A percentile compares a stretch with the other conserved stretches of the same genome.
Conservation (phyloP, 1,140 invertebrate species). For the Bradynema listronoti region DNA sequence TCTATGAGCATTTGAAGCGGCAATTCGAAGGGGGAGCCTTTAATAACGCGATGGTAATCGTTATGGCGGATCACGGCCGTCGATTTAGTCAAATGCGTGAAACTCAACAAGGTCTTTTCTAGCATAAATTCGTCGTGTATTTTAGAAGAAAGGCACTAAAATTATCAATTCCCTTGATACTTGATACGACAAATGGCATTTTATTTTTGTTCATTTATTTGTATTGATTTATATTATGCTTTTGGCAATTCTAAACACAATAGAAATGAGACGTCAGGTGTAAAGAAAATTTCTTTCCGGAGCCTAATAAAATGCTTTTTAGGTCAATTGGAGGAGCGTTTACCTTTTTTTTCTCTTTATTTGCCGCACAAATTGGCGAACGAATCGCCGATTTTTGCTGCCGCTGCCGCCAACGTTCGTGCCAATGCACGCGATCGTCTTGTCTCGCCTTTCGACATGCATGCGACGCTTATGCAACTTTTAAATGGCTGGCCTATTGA, state of each 20-base stretch:
- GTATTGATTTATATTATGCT: too few relatives aligned
- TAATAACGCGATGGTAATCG: conserved; percentile 70
- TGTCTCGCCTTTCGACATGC: conserved; percentile 74
- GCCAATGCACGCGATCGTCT: conserved; percentile 66
- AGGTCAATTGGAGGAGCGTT: conserved; percentile 69
- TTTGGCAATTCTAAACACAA: too few relatives aligned
- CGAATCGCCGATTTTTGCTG: conserved; percentile 32
- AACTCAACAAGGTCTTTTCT: conserved; percentile 76
- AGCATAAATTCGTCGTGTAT: too few relatives aligned
- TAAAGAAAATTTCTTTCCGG: too few relatives aligned
- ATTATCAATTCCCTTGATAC: too few relatives aligned
- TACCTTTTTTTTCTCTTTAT: conserved; percentile 74
- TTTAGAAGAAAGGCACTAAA: too few relatives aligned
- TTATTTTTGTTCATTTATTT: too few relatives aligned
- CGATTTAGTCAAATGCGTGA: conserved; percentile 70
- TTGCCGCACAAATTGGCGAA: conserved; percentile 68
- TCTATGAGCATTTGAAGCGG: conserved; percentile 63
- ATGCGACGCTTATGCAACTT: conserved; percentile 51
- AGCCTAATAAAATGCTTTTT: conserved; percentile 5
- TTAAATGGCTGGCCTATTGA: conserved; percentile 37
- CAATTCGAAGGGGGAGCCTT: conserved; percentile 61
- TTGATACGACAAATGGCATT: too few relatives aligned
- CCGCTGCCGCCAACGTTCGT: conserved; percentile 63
- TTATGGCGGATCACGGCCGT: conserved; percentile 45
- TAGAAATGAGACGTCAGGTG: too few relatives aligned